Evolutionary conservation across 2,113 vertebrate genomes (phyloP).

Genomic region (Mesoclemmys tuberculata): DNA sequence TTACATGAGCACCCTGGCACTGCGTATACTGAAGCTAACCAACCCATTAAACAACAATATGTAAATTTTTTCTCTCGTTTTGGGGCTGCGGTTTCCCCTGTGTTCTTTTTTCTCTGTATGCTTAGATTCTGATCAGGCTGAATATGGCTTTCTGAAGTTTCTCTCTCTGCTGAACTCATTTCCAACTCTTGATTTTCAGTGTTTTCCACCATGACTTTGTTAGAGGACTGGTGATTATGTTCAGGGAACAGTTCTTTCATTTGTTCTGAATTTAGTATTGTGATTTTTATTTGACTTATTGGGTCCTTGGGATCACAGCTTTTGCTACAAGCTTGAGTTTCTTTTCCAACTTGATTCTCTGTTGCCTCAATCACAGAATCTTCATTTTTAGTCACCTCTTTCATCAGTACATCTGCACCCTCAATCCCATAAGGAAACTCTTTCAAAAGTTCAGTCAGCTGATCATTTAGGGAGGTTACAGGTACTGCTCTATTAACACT

Average conservation of each 20-base stretch:
- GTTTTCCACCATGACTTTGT: background rate
- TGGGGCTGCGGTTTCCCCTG: background rate
- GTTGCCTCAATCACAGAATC: background rate
- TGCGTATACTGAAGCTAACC: background rate
- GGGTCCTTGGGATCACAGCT: background rate
- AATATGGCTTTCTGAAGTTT: background rate
- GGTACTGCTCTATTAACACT: background rate
- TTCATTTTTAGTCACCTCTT: background rate
- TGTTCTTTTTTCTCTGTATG: fast-evolving
- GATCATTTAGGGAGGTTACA: slow-evolving; percentile 57
- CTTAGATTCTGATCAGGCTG: background rate
- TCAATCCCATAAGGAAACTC: slow-evolving; percentile 83
- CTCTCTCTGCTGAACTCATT: background rate
- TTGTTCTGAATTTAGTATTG: slow-evolving; percentile 52
- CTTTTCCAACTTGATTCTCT: slow-evolving; percentile 2
- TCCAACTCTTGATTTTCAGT: background rate
- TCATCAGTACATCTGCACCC: background rate
- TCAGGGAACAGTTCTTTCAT: slow-evolving; percentile 68
- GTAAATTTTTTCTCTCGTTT: background rate
- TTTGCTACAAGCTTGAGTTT: background rate
- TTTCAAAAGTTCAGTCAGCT: slow-evolving; percentile 77
- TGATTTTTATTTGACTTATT: slow-evolving; percentile 58
- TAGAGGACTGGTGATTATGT: background rate
- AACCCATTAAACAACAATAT: slow-evolving; percentile 35
- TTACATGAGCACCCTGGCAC: background rate